Percentiles rank a stretch among this genome's conserved stretches.
Evolutionary conservation across 2,888 invertebrate genomes (phyloP).

Genomic region (Metopia argyrocephala): DNA sequence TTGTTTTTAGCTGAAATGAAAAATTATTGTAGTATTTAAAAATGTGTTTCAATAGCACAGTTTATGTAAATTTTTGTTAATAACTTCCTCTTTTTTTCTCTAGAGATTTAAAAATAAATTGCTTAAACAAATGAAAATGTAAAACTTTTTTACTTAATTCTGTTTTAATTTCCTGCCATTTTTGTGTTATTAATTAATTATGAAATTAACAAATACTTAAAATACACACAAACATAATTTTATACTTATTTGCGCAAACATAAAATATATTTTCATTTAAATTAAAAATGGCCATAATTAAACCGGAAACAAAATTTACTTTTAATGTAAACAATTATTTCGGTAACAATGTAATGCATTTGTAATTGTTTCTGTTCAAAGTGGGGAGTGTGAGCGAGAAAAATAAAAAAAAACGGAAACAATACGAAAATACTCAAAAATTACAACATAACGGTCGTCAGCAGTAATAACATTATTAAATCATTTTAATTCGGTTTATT

Average conservation of each 20-base stretch:
- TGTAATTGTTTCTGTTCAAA: not conserved
- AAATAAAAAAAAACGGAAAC: too few relatives aligned
- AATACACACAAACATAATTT: not conserved
- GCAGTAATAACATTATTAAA: conserved; percentile 13
- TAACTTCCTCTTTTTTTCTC: not conserved
- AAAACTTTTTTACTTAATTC: not conserved
- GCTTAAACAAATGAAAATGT: conserved; percentile 9
- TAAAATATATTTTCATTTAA: not conserved
- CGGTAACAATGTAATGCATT: not conserved
- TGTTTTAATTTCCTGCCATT: not conserved
- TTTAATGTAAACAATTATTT: not conserved
- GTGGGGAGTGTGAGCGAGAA: not conserved
- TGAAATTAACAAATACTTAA: conserved; percentile 26
- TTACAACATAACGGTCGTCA: conserved; percentile 5
- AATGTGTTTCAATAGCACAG: not conserved
- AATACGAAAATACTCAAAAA: not conserved
- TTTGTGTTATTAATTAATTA: conserved; percentile 40
- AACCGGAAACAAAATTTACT: not conserved
- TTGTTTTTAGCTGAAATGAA: too few relatives aligned
- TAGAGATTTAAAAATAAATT: conserved; percentile 17
- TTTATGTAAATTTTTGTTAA: not conserved
- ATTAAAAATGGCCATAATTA: not conserved
- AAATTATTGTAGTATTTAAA: not conserved
- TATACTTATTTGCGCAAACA: not conserved
- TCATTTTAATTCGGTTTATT: conserved; percentile 42